Evolutionary conservation across 2,797 vertebrate species (phyloP).

Genomic region (Acrocephalus scirpaceus): DNA sequence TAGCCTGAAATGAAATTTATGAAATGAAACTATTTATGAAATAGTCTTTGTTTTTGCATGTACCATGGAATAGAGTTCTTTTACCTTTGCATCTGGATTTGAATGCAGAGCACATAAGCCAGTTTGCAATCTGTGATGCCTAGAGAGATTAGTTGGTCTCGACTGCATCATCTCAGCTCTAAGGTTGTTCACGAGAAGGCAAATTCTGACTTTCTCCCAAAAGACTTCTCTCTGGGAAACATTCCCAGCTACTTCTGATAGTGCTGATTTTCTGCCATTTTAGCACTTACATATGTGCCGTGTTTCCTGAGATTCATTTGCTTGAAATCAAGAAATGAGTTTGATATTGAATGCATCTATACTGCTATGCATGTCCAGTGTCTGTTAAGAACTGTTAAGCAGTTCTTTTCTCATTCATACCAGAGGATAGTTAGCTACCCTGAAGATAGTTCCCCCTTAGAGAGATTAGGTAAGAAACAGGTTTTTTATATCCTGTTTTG

Average conservation of each 20-base stretch:
- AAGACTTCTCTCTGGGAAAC: background rate
- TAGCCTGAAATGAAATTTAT: background rate
- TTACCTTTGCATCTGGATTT: background rate
- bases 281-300: background rate
- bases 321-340: background rate
- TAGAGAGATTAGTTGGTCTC: background rate
- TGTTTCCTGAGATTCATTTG: background rate
- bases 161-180: background rate
- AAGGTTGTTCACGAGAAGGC: background rate
- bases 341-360: background rate
- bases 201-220: background rate
- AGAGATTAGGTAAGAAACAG: background rate
- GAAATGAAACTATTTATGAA: background rate
- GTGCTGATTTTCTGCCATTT: background rate
- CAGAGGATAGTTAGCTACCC: background rate
- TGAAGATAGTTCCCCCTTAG: background rate
- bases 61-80: background rate
- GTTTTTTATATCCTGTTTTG: background rate
- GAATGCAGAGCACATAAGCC: background rate
- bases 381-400: background rate
- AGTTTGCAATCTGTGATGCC: background rate
- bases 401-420: background rate
- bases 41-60: background rate
- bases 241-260: background rate
- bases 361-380: background rate